Conservation (phyloP, 2,113 vertebrate species). For the Lichenostomus cassidix region DNA sequence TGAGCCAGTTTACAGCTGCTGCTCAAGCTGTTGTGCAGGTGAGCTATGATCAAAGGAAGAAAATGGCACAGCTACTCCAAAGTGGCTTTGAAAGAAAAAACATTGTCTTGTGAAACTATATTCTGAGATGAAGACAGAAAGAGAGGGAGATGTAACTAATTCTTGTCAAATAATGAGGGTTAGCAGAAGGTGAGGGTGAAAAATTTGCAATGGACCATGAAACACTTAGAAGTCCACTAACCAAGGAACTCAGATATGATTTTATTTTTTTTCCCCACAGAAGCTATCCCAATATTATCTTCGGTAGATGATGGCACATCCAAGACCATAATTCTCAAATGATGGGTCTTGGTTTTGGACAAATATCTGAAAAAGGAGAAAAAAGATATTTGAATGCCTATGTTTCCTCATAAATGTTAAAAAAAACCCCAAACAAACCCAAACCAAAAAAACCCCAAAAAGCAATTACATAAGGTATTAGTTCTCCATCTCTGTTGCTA, state of each 20-base stretch:
- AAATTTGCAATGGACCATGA: not conserved
- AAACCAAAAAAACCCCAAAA: not conserved
- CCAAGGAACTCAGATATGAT: not conserved
- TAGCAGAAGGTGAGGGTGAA: not conserved
- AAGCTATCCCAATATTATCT: not conserved
- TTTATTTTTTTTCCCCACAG: not conserved
- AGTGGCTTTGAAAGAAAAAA: slow-evolving; percentile 8
- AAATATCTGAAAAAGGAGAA: not conserved
- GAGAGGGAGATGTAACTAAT: not conserved
- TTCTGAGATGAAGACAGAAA: not conserved
- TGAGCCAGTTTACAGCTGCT: slow-evolving; percentile 31
- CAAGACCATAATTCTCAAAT: not conserved
- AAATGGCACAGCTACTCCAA: not conserved
- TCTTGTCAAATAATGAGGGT: not conserved
- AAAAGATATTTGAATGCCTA: not conserved
- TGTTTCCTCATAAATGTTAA: not conserved
- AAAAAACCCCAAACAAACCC: fast-evolving
- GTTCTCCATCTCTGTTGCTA: not conserved
- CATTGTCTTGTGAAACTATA: slow-evolving; percentile 22
- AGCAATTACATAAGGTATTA: not conserved
- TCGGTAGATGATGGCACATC: not conserved
- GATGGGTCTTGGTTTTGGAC: not conserved
- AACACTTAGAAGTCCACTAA: not conserved
- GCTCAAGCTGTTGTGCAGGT: slow-evolving; percentile 35
- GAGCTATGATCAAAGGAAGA: slow-evolving; percentile 35